Percentiles rank a stretch among this genome's conserved stretches.
These are phyloP conservation scores for Drosophila melanica DNA, from an alignment of 1,140 invertebrate genomes.

Conservation along the genomic window DNA sequence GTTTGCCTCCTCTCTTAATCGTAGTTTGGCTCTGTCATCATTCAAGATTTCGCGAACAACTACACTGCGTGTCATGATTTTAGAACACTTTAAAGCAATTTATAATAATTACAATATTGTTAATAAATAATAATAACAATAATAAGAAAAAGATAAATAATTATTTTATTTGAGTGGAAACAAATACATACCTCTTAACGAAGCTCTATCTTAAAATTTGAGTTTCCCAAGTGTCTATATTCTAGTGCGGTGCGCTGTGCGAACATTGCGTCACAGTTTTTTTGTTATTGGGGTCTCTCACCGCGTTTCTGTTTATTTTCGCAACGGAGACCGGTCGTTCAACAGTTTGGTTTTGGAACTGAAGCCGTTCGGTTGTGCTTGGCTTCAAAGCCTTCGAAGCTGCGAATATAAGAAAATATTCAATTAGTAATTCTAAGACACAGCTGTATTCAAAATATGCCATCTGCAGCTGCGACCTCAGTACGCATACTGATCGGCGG, in stretches of 20 bases:
- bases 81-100: neutral
- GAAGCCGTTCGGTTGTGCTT: constrained; percentile 6
- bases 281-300: neutral
- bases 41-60: neutral
- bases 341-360: neutral
- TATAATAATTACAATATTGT: no score
- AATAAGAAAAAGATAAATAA: no score
- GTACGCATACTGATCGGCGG: constrained; percentile 56
- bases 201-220: neutral
- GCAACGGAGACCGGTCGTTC: constrained; percentile 8
- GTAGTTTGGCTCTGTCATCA: neutral
- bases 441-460: constrained; percentile 14
- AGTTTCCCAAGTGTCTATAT: neutral
- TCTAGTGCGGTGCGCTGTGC: neutral
- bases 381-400: neutral
- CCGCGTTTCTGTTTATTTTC: neutral
- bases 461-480: constrained; percentile 33
- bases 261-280: neutral
- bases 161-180: no score
- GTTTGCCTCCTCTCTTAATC: neutral
- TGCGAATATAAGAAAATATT: neutral
- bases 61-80: neutral
- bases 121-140: no score
- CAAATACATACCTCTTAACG: no score
- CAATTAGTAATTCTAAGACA: neutral